Evolutionary conservation across 2,888 invertebrate species (phyloP).

Genomic region (Osmoderma eremita): DNA sequence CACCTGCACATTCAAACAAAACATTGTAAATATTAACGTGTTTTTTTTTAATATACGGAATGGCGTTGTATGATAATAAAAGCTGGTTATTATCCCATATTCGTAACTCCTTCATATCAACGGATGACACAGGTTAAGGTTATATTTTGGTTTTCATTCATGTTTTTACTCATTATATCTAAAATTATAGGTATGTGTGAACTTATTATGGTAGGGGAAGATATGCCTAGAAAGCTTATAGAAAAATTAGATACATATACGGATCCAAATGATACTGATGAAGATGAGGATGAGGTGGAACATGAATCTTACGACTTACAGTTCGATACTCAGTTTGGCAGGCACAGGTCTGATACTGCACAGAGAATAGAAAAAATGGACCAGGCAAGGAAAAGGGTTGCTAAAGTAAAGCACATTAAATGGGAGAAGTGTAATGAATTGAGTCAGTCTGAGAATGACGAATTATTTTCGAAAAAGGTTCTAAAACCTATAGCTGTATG

Average conservation of each 20-base stretch:
- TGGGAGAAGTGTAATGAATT: conserved; percentile 71
- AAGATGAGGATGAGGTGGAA: conserved; percentile 76
- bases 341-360: conserved; percentile 87
- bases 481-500: conserved; percentile 52
- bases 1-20: background rate
- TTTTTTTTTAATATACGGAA: conserved; percentile 57
- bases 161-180: conserved; percentile 10
- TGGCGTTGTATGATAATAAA: conserved; percentile 95
- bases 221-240: conserved; percentile 74
- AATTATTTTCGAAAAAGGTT: conserved; percentile 69
- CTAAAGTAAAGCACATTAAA: conserved; percentile 80
- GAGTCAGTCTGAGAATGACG: conserved; percentile 69
- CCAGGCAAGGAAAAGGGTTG: conserved; percentile 81
- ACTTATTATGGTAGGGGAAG: conserved; percentile 87
- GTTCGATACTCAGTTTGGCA: conserved; percentile 68
- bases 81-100: conserved; percentile 94
- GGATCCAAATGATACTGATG: conserved; percentile 81
- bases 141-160: conserved; percentile 11
- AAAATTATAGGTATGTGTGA: conserved; percentile 80
- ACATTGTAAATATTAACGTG: background rate
- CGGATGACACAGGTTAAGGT: conserved; percentile 81
- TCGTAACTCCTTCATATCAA: conserved; percentile 92
- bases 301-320: conserved; percentile 84
- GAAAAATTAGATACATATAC: conserved; percentile 73
- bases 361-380: conserved; percentile 90